These are phyloP conservation scores for Acanthornis magna DNA, from an alignment of 2,797 vertebrate species.

Conservation along the genomic window DNA sequence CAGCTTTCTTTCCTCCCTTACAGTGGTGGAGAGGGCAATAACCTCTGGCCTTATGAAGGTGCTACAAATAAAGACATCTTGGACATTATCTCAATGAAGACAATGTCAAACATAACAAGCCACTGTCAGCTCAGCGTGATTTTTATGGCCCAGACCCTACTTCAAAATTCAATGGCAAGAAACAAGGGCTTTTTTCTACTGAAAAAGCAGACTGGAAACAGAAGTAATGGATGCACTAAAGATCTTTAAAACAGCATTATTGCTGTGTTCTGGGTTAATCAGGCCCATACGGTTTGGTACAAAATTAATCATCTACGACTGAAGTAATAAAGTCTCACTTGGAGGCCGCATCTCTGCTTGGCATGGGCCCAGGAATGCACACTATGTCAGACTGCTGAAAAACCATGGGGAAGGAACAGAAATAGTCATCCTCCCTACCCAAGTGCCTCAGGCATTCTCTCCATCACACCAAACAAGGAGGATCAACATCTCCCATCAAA, in stretches of 20 bases:
- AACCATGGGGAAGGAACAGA: conserved; percentile 6
- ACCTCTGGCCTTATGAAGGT: background rate
- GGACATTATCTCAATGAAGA: background rate
- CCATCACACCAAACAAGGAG: conserved; percentile 38
- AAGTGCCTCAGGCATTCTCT: background rate
- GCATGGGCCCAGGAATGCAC: conserved; percentile 27
- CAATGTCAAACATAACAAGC: background rate
- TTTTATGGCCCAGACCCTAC: background rate
- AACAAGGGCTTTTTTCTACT: background rate
- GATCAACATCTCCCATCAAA: background rate
- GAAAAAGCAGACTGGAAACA: background rate
- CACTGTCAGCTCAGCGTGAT: background rate
- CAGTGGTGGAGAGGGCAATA: background rate
- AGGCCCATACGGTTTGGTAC: conserved; percentile 13
- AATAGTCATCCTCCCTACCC: conserved; percentile 21
- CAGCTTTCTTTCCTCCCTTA: background rate
- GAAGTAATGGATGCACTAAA: conserved; percentile 10
- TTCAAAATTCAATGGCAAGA: background rate
- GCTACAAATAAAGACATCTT: background rate
- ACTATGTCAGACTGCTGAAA: conserved; percentile 30
- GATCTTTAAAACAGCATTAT: conserved; percentile 39
- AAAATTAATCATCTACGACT: conserved; percentile 55
- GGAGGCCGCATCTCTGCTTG: conserved; percentile 33
- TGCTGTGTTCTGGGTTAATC: conserved; percentile 29
- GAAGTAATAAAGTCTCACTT: conserved; percentile 32